Base-by-base conservation (phyloP, 2,888 invertebrate species). In the Mystacides longicornis region DNA sequence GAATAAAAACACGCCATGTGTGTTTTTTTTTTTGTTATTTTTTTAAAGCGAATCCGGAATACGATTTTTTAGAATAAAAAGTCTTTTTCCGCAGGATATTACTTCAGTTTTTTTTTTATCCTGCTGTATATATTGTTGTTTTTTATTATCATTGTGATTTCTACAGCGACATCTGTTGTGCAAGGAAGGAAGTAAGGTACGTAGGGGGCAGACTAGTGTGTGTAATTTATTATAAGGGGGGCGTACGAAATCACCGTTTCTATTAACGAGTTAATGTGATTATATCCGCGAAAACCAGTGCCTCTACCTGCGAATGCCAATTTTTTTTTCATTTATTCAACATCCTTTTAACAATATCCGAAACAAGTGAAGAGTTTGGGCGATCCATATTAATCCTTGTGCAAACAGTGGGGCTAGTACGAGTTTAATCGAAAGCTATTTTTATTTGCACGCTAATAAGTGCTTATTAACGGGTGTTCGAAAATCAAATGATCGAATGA, bases 81-180 rank as follows among this genome's bases (percentile, higher is more conserved):
- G 51, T 51, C 57, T 23, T 49, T 57, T 60, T 60, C 60, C 60
- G 60, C 60, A 60, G 60, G 60, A 60, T 60, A 57, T 55, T 51
- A 50, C 46, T 37, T n/a, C n/a, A n/a, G n/a, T n/a, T n/a, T n/a
- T n/a, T n/a, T n/a, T n/a, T 54, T 57, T 54, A 51, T 57, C 57
- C 54, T 46, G 51, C 54, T 31, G 46, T 21, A 49, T 52, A 54
- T 54, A 51, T 37, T 50, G 51, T 56, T 56, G 49, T 50, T 33
- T 27, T 7, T 27, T 27, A 11, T 5, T 27, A 27, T 14, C 37
- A 37, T 37, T 37, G 37, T 37, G 14, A 31, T 49, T 27, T 21
- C 27, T 31, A 49, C 21, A 46, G 46, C 49, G 49, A 49, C 49
- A 49, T 49, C 37, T 37, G 37, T 37, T 16, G 37, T 3, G 14